These are phyloP conservation scores for Nibea coibor DNA, from an alignment of 2,113 vertebrate genomes.

Conservation along the genomic window DNA sequence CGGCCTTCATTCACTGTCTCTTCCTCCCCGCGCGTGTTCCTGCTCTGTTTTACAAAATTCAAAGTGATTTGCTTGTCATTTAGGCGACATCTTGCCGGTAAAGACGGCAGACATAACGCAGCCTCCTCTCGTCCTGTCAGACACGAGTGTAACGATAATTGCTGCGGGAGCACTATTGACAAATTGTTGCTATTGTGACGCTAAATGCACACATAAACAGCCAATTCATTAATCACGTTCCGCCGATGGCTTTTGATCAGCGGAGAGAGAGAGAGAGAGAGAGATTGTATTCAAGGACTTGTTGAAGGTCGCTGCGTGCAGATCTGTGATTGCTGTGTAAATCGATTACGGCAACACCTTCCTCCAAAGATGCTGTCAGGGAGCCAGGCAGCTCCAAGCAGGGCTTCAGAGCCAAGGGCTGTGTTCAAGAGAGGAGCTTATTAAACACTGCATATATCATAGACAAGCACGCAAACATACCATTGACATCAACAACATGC, in stretches of 20 bases:
- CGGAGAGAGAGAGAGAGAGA: background rate
- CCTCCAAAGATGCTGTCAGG: conserved; percentile 69
- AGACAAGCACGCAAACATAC: conserved; percentile 6
- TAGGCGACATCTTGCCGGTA: conserved; percentile 14
- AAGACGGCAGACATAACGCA: conserved; percentile 22
- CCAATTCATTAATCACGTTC: conserved; percentile 65
- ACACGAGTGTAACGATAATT: conserved; percentile 6
- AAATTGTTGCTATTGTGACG: conserved; percentile 53
- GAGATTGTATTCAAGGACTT: conserved; percentile 74
- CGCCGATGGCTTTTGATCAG: conserved; percentile 67
- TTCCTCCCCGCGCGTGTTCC: background rate
- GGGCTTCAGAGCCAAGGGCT: conserved; percentile 31
- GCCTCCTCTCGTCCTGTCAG: conserved; percentile 29
- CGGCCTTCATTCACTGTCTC: background rate
- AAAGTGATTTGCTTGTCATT: conserved; percentile 12
- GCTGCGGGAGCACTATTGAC: conserved; percentile 11
- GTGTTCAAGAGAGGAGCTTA: conserved; percentile 22
- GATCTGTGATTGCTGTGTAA: conserved; percentile 78
- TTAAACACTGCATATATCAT: conserved; percentile 21
- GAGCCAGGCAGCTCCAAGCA: conserved; percentile 50
- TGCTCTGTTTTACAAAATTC: conserved; percentile 19
- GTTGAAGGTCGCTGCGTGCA: conserved; percentile 74
- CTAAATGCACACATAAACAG: conserved; percentile 62
- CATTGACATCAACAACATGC: background rate
- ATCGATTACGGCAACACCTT: conserved; percentile 76